Evolutionary conservation across 1,140 invertebrate species (phyloP).

Genomic region (Drosophila rufa): DNA sequence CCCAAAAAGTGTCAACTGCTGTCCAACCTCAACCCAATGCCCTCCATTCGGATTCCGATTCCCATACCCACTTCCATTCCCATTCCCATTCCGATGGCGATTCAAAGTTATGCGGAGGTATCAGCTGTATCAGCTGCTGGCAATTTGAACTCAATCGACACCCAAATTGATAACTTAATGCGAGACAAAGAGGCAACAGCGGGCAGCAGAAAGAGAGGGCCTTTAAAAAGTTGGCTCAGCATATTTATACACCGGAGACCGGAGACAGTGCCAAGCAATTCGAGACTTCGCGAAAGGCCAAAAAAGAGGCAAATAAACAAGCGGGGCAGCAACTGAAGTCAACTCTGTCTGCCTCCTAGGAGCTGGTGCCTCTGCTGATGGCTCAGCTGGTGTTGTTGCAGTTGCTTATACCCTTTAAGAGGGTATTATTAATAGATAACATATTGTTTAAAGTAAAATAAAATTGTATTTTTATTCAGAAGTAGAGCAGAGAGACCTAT

Average conservation of each 20-base stretch:
- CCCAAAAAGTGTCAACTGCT: constrained; percentile 76
- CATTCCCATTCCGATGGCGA: constrained; percentile 12
- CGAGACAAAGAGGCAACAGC: constrained; percentile 19
- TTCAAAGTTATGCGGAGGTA: constrained; percentile 10
- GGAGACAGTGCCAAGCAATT: constrained; percentile 45
- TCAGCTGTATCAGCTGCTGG: constrained; percentile 72
- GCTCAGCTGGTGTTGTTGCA: constrained; percentile 14
- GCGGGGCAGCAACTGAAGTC: constrained; percentile 42
- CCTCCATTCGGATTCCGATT: constrained; percentile 52
- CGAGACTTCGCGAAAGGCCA: constrained; percentile 30
- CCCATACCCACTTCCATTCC: neutral
- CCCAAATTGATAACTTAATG: constrained; percentile 81
- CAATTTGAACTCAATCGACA: constrained; percentile 78
- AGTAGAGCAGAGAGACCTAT: too few relatives aligned
- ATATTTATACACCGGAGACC: constrained; percentile 54
- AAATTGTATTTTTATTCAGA: too few relatives aligned
- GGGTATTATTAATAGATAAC: neutral
- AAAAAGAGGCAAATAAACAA: constrained; percentile 37
- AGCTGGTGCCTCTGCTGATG: constrained; percentile 13
- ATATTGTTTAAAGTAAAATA: too few relatives aligned
- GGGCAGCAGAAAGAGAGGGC: constrained; percentile 11
- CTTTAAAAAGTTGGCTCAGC: constrained; percentile 55
- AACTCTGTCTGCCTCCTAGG: constrained; percentile 4
- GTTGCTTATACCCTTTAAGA: neutral
- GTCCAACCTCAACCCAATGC: constrained; percentile 61